A percentile compares a stretch with the other conserved stretches of the same genome.
These are phyloP conservation scores for Sceliomorpha sp. DNA, from an alignment of 2,888 invertebrate genomes.

Conservation along the genomic window DNA sequence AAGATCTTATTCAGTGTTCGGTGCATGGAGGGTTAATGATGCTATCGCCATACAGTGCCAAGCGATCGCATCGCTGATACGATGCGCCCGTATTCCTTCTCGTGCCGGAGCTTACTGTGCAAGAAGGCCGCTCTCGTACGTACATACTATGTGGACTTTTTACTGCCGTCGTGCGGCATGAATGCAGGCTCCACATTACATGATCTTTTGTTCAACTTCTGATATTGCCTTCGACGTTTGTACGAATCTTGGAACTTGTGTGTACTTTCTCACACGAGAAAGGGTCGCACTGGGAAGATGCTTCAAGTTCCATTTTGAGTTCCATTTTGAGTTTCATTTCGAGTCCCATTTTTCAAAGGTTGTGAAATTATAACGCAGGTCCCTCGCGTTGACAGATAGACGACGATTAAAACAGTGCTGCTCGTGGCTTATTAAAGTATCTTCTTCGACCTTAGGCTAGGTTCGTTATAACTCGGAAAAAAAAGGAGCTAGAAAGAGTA, in stretches of 20 bases:
- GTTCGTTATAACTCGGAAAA: too few relatives aligned
- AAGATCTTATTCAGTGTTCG: slow-evolving; percentile 78
- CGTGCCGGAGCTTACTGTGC: slow-evolving; percentile 50
- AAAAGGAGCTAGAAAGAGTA: too few relatives aligned
- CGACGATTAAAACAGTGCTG: too few relatives aligned
- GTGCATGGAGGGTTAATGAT: slow-evolving; percentile 76
- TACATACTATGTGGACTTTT: slow-evolving; percentile 67
- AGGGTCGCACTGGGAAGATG: slow-evolving; percentile 4
- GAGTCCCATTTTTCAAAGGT: too few relatives aligned
- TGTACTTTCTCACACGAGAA: background rate
- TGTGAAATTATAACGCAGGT: too few relatives aligned
- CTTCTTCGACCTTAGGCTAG: too few relatives aligned
- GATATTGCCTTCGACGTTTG: slow-evolving; percentile 21
- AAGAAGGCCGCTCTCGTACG: slow-evolving; percentile 40
- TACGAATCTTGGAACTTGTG: slow-evolving; percentile 43
- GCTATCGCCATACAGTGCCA: slow-evolving; percentile 80
- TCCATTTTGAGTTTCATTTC: too few relatives aligned
- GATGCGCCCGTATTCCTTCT: slow-evolving; percentile 63
- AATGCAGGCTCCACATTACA: slow-evolving; percentile 34
- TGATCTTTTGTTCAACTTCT: slow-evolving; percentile 48
- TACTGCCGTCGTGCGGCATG: slow-evolving; percentile 52
- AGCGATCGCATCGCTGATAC: slow-evolving; percentile 79
- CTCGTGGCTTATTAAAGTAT: too few relatives aligned
- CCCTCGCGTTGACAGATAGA: too few relatives aligned
- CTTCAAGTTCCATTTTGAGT: too few relatives aligned